These are phyloP conservation scores for Gnathonemus longibarbis DNA, from an alignment of 2,113 vertebrate genomes.

Conservation along the genomic window DNA sequence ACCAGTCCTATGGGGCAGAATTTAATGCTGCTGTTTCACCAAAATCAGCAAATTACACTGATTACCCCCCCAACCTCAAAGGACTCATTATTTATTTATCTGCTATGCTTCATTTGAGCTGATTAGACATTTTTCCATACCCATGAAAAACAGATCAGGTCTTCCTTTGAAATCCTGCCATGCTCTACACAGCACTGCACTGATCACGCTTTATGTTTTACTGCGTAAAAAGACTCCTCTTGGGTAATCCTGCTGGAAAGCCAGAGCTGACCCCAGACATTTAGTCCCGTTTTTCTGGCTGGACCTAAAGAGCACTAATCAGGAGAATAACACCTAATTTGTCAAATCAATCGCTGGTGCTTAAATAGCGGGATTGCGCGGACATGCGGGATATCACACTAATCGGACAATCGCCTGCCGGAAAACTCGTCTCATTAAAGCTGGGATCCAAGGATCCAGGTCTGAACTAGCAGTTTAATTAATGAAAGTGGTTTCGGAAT, in stretches of 20 bases:
- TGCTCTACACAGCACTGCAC: neutral
- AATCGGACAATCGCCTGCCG: neutral
- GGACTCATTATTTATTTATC: neutral
- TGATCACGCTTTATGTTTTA: neutral
- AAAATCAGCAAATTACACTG: neutral
- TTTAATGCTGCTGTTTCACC: neutral
- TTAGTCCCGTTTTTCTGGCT: neutral
- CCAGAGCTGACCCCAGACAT: neutral
- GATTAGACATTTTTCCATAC: neutral
- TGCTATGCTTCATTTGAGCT: constrained; percentile 3
- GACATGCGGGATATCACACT: neutral
- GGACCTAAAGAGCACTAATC: neutral
- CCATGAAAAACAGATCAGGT: neutral
- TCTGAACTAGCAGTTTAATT: neutral
- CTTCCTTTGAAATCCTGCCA: neutral
- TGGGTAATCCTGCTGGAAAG: neutral
- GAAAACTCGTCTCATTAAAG: neutral
- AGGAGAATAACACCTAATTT: neutral
- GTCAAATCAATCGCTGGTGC: neutral
- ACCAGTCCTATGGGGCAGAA: neutral
- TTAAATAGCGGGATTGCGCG: neutral
- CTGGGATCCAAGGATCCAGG: neutral
- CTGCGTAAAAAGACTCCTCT: neutral
- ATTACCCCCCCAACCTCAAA: neutral
- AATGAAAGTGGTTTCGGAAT: neutral